Evolutionary conservation across 2,888 invertebrate species (phyloP).

Genomic region (Hoplodrina ambigua): DNA sequence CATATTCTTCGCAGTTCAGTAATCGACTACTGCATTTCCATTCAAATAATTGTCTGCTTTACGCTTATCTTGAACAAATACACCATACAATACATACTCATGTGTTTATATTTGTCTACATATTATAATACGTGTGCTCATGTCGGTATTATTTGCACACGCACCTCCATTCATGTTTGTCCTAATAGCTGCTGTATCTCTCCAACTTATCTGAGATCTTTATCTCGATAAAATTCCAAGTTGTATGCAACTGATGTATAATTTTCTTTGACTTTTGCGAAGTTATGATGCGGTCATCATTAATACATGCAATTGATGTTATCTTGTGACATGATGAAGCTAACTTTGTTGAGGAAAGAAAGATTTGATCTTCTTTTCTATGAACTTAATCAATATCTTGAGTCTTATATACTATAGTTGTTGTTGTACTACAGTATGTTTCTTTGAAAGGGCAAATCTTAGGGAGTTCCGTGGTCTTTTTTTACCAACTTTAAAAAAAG

Average conservation of each 20-base stretch:
- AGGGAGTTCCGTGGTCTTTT: no score
- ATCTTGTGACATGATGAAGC: not conserved
- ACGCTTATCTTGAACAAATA: slow-evolving; percentile 47
- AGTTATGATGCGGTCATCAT: not conserved
- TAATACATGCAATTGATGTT: not conserved
- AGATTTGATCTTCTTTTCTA: not conserved
- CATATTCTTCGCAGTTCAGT: slow-evolving; percentile 1
- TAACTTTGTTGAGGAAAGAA: not conserved
- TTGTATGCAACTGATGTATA: slow-evolving; percentile 19
- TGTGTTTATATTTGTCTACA: not conserved
- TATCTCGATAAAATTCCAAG: slow-evolving; percentile 33
- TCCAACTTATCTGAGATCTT: slow-evolving; percentile 42
- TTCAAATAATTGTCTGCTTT: slow-evolving; percentile 15
- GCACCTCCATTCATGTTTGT: slow-evolving; percentile 34
- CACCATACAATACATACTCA: slow-evolving; percentile 1
- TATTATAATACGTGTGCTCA: not conserved
- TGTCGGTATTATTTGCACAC: slow-evolving; percentile 30
- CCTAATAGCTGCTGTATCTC: slow-evolving; percentile 23
- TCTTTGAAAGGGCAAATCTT: no score
- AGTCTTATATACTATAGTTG: no score
- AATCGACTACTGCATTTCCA: slow-evolving; percentile 31
- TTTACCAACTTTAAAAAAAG: no score
- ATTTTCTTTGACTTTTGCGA: not conserved
- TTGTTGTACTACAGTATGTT: no score
- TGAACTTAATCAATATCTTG: no score